phyloP scores from a whole-genome alignment of 2,113 vertebrate species.

The Dipodomys merriami region DNA sequence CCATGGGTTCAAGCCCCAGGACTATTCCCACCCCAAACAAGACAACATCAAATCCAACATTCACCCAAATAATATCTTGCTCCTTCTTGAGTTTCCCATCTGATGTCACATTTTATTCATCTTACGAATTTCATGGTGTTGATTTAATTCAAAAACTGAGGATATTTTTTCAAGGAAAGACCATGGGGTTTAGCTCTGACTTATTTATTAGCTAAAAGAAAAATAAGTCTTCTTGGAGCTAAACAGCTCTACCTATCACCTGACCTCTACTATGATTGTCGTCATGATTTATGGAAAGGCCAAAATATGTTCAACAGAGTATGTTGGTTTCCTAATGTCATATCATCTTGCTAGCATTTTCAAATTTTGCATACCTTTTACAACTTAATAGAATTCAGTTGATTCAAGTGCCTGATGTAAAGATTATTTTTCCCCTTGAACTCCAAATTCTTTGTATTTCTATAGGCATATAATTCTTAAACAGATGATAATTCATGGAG shows the following conservation, averaged over 20 bases:
- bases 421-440: background rate
- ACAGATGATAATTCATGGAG: conserved; percentile 30
- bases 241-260: background rate
- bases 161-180: background rate
- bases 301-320: background rate
- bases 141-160: background rate
- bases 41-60: background rate
- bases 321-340: background rate
- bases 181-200: background rate
- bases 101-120: too few species aligned
- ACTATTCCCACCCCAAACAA: too few species aligned
- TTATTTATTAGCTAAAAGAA: background rate
- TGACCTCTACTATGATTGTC: background rate
- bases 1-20: background rate
- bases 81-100: background rate
- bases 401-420: background rate
- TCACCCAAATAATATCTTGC: background rate
- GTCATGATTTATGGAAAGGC: background rate
- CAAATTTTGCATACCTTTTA: conserved; percentile 35
- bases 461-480: conserved; percentile 34
- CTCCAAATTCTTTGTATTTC: conserved; percentile 40
- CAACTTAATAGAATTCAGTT: conserved; percentile 40
- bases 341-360: conserved; percentile 4
- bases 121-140: background rate
- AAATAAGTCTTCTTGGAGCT: background rate